phyloP scores from a whole-genome alignment of 1,140 invertebrate species.

The Chionoecetes opilio region DNA sequence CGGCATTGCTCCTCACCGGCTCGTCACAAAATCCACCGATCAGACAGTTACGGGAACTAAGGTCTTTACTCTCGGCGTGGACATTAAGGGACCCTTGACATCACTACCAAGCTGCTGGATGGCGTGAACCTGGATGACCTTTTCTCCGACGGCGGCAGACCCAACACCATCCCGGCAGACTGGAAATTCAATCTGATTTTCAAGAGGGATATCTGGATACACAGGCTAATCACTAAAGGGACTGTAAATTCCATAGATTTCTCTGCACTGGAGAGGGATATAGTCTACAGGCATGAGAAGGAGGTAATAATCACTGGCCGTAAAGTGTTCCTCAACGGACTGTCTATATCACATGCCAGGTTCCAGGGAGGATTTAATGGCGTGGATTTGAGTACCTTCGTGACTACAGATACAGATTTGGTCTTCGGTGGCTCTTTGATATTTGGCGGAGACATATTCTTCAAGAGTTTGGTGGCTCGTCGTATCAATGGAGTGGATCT shows the following conservation, averaged over 20 bases:
- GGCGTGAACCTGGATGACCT: slow-evolving; percentile 61
- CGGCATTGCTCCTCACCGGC: not conserved
- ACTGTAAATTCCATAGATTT: slow-evolving; percentile 49
- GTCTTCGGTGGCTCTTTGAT: slow-evolving; percentile 43
- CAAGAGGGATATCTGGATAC: not conserved
- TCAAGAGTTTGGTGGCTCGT: not conserved
- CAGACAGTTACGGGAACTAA: slow-evolving; percentile 33
- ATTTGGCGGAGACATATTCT: slow-evolving; percentile 32
- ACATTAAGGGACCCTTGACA: slow-evolving; percentile 63
- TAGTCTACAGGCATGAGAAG: slow-evolving; percentile 34
- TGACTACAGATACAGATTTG: not conserved
- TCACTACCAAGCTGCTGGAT: slow-evolving; percentile 52
- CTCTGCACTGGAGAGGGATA: slow-evolving; percentile 22
- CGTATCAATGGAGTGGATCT: slow-evolving; percentile 61
- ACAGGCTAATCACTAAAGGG: not conserved
- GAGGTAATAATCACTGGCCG: slow-evolving; percentile 33
- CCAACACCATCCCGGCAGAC: not conserved
- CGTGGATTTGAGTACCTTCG: not conserved
- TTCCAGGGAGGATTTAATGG: slow-evolving; percentile 52
- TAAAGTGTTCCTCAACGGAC: slow-evolving; percentile 19
- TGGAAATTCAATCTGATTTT: slow-evolving; percentile 56
- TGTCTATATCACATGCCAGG: not conserved
- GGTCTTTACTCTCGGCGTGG: slow-evolving; percentile 54
- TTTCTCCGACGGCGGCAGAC: not conserved
- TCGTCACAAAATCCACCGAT: slow-evolving; percentile 22